Evolutionary conservation across 1,140 invertebrate genomes (phyloP).

Genomic region (Rhopalosiphum maidis): DNA sequence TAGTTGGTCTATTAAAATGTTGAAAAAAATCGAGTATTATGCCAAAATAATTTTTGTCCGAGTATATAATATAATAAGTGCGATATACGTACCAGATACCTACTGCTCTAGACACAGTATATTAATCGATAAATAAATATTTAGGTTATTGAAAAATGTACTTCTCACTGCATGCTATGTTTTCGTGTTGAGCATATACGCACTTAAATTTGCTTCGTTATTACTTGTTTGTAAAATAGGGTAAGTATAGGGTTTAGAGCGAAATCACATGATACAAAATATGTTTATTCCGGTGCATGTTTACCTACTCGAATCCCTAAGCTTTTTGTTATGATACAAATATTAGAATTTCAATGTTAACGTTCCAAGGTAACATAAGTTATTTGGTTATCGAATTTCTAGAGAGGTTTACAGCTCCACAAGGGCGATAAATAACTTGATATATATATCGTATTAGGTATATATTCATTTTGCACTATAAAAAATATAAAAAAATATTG

Average conservation of each 20-base stretch:
- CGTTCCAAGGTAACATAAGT: background rate
- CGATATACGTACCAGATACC: background rate
- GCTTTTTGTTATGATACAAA: background rate
- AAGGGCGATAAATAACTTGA: background rate
- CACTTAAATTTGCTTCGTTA: background rate
- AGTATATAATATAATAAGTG: background rate
- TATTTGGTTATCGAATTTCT: constrained; percentile 17
- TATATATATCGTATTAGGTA: too few species aligned
- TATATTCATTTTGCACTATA: background rate
- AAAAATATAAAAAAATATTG: background rate
- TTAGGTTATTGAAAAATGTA: background rate
- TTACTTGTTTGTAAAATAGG: background rate
- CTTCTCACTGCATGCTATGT: background rate
- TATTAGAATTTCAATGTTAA: constrained; percentile 17
- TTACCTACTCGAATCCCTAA: background rate
- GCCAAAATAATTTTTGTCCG: constrained; percentile 2
- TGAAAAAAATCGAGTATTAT: background rate
- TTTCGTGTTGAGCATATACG: background rate
- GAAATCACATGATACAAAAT: background rate
- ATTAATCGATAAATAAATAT: constrained; percentile 15
- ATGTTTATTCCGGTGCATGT: background rate
- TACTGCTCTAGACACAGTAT: background rate
- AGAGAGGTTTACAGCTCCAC: background rate
- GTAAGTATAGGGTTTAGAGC: background rate
- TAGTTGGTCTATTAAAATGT: background rate